These are phyloP conservation scores for Incurvaria masculella DNA, from an alignment of 2,888 invertebrate species.

Conservation along the genomic window DNA sequence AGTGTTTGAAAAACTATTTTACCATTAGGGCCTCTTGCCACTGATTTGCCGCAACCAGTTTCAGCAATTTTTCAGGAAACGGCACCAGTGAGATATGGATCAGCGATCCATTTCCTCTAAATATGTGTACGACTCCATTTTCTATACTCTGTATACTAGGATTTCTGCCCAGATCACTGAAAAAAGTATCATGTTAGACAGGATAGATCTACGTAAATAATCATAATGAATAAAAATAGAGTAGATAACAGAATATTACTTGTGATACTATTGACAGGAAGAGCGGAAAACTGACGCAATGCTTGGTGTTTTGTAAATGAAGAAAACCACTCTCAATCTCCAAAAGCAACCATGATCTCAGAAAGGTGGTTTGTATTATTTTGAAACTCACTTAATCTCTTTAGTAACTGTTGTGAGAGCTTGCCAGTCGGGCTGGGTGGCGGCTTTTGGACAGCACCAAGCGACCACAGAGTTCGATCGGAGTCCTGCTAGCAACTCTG, in stretches of 20 bases:
- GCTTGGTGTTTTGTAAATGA: not conserved
- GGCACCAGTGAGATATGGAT: slow-evolving; percentile 71
- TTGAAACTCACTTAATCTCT: slow-evolving; percentile 32
- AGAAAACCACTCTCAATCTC: no score
- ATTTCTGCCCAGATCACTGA: slow-evolving; percentile 83
- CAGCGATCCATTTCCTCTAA: slow-evolving; percentile 86
- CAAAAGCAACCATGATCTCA: no score
- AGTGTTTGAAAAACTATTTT: no score
- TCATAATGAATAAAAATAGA: slow-evolving; percentile 9
- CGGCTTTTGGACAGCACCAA: slow-evolving; percentile 46
- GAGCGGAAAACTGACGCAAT: no score
- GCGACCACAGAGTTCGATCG: slow-evolving; percentile 41
- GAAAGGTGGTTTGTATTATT: not conserved
- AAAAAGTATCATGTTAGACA: no score
- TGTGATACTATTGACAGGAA: no score
- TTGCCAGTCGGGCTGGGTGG: slow-evolving; percentile 41
- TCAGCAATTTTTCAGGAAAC: slow-evolving; percentile 59
- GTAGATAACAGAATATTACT: no score
- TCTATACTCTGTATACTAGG: slow-evolving; percentile 79
- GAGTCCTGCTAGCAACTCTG: slow-evolving; percentile 44
- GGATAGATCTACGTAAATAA: not conserved
- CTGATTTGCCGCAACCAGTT: slow-evolving; percentile 65
- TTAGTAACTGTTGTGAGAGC: slow-evolving; percentile 41
- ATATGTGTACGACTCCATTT: slow-evolving; percentile 79
- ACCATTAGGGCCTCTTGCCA: slow-evolving; percentile 86